Evolutionary conservation across 2,797 vertebrate species (phyloP), one percentile per base, ranked within the genome.

Genomic region (Acanthopagrus latus): DNA sequence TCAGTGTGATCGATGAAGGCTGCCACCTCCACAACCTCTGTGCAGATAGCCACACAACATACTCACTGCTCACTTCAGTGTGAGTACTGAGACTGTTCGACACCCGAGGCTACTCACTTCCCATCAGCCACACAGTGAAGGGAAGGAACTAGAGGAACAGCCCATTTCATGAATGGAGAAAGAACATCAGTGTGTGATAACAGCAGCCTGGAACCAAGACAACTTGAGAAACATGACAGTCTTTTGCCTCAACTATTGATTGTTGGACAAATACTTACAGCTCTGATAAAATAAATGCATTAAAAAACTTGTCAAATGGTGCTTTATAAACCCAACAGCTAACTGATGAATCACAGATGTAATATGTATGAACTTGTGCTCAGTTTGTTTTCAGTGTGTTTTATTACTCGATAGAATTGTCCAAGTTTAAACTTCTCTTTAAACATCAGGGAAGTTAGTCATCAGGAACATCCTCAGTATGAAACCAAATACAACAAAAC

Each of bases 1-100:
- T 91, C 59, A 0, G 54, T 4, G 3, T 77, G 91, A 88, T 68
- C 76, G 90, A 91, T 90, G 78, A 70, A 75, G 47, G 76, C 70
- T 76, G 64, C 75, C 81, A 68, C 63, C 25, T 78, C 55, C 27
- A 7, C 56, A 47, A 54, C 72, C 71, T 73, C 12, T 0, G 44
- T 21, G 50, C 83, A 84, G 87, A 83, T 74, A 65, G 71, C 67
- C 56, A 23, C 56, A 65, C 71, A 63, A 23, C 46, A 2, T 18
- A 8, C 76, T 62, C 82, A 12, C 65, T 69, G 81, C 50, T 82
- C 79, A 73, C 82, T 88, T 78, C 56, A 60, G 75, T 62, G 54
- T 27, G 72, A 60, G 21, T 18, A 1, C 63, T 0, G 6, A 66
- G 8, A 78, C 71, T 55, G 43, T 0, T 38, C 10, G 7, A 44